These are phyloP conservation scores for Apostichopus parvimensis DNA, from an alignment of 35 echinoderm and acorn worm species.

Conservation along the genomic window DNA sequence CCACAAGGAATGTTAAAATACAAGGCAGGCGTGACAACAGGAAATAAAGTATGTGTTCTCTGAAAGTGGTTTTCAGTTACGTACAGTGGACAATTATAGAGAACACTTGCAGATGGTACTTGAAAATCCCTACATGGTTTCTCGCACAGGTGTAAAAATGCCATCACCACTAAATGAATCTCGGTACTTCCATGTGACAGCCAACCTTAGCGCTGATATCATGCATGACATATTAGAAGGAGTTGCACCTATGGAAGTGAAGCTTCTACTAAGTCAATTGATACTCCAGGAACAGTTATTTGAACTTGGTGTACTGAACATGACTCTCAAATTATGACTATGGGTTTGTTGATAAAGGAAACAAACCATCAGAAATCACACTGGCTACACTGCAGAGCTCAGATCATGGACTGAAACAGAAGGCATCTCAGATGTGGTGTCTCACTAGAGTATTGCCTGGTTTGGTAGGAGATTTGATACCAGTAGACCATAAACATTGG, in stretches of 20 bases:
- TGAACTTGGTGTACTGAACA: background rate
- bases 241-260: conserved; percentile 31
- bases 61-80: background rate
- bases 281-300: conserved; percentile 34
- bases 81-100: background rate
- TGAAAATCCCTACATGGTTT: background rate
- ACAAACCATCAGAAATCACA: conserved; percentile 14
- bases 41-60: background rate
- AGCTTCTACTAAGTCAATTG: background rate
- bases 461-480: conserved; percentile 20
- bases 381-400: background rate
- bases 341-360: conserved; percentile 46
- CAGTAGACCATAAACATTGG: conserved; percentile 19
- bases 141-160: background rate
- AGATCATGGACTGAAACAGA: conserved; percentile 35
- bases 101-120: background rate
- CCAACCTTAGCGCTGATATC: background rate
- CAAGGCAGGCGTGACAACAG: too few relatives aligned
- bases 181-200: conserved; percentile 23
- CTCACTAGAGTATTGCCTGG: conserved; percentile 4
- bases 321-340: conserved; percentile 14
- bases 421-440: conserved; percentile 59
- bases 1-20: too few relatives aligned
- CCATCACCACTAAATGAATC: background rate
- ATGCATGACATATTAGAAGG: conserved; percentile 43